Evolutionary conservation across 1,140 invertebrate species (phyloP), one percentile per base, ranked within the genome.

Genomic region (Latrodectus geometricus): DNA sequence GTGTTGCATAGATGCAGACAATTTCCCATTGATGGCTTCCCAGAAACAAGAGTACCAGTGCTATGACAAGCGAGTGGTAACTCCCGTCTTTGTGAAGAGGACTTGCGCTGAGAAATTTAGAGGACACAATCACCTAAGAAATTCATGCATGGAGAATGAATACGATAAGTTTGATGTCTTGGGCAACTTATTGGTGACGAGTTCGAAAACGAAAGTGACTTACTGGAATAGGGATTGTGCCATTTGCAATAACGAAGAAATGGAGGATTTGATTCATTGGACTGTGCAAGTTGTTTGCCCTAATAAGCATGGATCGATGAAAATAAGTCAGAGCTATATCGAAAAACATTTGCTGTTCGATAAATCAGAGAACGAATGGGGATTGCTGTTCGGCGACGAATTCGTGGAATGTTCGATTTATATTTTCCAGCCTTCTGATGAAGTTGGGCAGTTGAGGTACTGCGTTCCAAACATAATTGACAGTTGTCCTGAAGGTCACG

Each of bases 181-280:
- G 21, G 50, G 50, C 49, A 81, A 70, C 9, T 23, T 81, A 8
- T 21, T 81, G 69, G 61, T 81, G 50, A 72, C 79, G 5, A 70
- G 65, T 9, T 11, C 21, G 0, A 81, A 72, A 14, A 72, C 79
- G 7, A 81, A 81, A 17, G 56, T 72, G 3, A 81, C 79, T 0
- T 81, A 81, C 8, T 70, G 68, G 68, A 81, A 81, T 50, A 49
- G 23, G 8, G 12, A 81, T 21, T 81, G 79, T 17, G 79, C 68
- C 8, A 35, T 72, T 72, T 81, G 79, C 52, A 81, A 81, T 56
- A 56, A 81, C n/a, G 79, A 81, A 35, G 21, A 35, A 5, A 20
- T n/a, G 8, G 48, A 54, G 15, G 21, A 81, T 23, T 35, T 81
- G 68, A 54, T 15, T 49, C 61, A 48, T 8, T 81, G 79, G 79